These are phyloP conservation scores for Oscheius onirici DNA, from an alignment of 2,888 invertebrate genomes.

Conservation along the genomic window DNA sequence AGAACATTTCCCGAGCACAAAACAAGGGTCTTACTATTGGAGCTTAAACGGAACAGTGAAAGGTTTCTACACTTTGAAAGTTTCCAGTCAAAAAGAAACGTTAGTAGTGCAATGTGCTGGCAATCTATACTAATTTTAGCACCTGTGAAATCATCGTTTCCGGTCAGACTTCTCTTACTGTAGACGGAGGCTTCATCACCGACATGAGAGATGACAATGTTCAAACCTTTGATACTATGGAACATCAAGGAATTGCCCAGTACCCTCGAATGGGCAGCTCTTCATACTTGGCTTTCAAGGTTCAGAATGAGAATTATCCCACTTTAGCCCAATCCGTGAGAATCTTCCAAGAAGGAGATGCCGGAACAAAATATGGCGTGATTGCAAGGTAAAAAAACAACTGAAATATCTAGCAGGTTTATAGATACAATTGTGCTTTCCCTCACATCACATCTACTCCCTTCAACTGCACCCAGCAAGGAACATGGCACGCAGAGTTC, in stretches of 20 bases:
- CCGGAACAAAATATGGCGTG: conserved; percentile 36
- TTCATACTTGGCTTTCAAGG: conserved; percentile 41
- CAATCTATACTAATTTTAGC: conserved; percentile 39
- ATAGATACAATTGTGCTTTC: conserved; percentile 55
- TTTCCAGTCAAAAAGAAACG: conserved; percentile 33
- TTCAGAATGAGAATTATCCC: conserved; percentile 45
- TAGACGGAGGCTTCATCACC: conserved; percentile 60
- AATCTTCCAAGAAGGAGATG: conserved; percentile 39
- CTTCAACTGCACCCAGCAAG: conserved; percentile 47
- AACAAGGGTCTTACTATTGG: background rate
- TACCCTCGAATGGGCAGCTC: conserved; percentile 37
- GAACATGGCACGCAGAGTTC: conserved; percentile 47
- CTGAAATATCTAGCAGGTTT: background rate
- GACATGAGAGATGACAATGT: conserved; percentile 53
- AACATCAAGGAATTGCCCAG: conserved; percentile 47
- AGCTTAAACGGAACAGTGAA: conserved; percentile 21
- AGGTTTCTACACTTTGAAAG: conserved; percentile 42
- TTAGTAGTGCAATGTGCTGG: too few species aligned
- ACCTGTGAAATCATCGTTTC: conserved; percentile 42
- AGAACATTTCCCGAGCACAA: background rate
- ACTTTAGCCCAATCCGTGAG: conserved; percentile 39
- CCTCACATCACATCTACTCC: conserved; percentile 42
- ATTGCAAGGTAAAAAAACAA: conserved; percentile 31
- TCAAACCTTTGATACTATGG: conserved; percentile 33
- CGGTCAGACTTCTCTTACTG: conserved; percentile 45